These are phyloP conservation scores for Mormoops blainvillei DNA, from an alignment of 2,113 vertebrate genomes.

Conservation along the genomic window DNA sequence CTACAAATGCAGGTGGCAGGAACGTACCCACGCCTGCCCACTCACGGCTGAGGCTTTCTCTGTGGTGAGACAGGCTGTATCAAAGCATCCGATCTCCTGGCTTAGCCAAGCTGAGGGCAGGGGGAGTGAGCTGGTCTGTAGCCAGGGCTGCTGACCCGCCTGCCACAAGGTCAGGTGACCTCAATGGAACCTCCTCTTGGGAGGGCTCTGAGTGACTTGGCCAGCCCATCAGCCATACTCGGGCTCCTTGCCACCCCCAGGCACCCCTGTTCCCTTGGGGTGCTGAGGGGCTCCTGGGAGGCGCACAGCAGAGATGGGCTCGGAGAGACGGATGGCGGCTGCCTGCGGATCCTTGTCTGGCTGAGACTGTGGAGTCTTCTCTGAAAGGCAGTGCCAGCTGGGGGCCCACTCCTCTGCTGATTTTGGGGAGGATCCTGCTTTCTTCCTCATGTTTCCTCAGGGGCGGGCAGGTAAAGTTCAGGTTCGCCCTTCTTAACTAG, in stretches of 20 bases:
- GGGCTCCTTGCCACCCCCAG: neutral
- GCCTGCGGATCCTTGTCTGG: neutral
- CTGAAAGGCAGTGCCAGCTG: neutral
- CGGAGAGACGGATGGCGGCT: neutral
- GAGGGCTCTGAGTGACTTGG: neutral
- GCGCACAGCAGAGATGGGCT: neutral
- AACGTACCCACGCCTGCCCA: neutral
- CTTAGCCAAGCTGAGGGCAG: neutral
- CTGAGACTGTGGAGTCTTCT: neutral
- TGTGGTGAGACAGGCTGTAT: neutral
- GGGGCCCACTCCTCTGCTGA: neutral
- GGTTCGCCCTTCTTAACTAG: neutral
- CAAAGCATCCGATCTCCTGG: accelerated
- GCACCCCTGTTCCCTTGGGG: neutral
- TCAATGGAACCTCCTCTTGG: neutral
- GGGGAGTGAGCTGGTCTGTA: neutral
- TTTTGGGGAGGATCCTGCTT: neutral
- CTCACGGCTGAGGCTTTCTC: neutral
- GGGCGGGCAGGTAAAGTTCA: neutral
- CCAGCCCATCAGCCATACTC: too few species aligned
- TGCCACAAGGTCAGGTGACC: neutral
- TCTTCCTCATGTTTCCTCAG: neutral
- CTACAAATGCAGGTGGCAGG: neutral
- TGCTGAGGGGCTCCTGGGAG: neutral
- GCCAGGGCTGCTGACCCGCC: neutral